Percentiles rank a stretch among this genome's conserved stretches.
Evolutionary conservation across 2,797 vertebrate genomes (phyloP).

Genomic region (Notoglanidium macrostoma): DNA sequence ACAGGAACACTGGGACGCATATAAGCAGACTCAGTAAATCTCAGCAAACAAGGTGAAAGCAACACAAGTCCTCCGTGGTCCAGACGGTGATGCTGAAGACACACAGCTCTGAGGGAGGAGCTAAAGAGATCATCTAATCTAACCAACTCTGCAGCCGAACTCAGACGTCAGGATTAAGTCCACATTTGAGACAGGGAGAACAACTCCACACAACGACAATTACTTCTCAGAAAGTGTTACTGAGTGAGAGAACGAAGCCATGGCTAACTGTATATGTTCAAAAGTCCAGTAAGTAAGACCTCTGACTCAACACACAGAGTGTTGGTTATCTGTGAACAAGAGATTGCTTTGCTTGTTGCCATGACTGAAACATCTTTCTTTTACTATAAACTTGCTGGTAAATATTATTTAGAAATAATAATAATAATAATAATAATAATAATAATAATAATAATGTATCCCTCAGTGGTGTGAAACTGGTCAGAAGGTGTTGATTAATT

Average conservation of each 20-base stretch:
- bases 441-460: no score
- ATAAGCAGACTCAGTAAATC: not conserved
- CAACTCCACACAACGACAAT: not conserved
- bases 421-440: no score
- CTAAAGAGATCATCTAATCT: not conserved
- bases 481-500: not conserved
- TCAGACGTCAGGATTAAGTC: not conserved
- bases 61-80: not conserved
- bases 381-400: not conserved
- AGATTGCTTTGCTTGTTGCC: not conserved
- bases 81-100: not conserved
- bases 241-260: not conserved
- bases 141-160: not conserved
- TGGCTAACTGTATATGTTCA: not conserved
- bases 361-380: not conserved
- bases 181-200: not conserved
- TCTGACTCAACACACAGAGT: not conserved
- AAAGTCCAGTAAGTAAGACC: not conserved
- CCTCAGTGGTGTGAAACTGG: not conserved
- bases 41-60: not conserved
- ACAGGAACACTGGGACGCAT: slow-evolving; percentile 8
- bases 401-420: not conserved
- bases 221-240: not conserved
- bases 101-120: not conserved
- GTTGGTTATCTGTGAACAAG: not conserved